A percentile compares a stretch with the other conserved stretches of the same genome.
Conservation (phyloP, 2,888 invertebrate genomes). For the Epistrophella euchroma region DNA sequence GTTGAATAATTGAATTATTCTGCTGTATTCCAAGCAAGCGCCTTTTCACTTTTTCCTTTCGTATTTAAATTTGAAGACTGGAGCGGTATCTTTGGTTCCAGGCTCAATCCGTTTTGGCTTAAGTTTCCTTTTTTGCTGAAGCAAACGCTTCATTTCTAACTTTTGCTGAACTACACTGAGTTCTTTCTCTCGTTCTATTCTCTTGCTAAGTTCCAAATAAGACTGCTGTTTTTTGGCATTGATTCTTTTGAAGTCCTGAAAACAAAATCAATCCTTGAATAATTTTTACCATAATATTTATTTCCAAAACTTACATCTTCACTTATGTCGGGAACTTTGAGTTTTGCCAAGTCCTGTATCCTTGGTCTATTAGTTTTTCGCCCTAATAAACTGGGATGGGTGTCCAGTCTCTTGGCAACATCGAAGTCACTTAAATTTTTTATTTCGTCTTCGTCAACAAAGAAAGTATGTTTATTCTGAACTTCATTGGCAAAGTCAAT, state of each 20-base stretch:
- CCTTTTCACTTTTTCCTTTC: conserved; percentile 89
- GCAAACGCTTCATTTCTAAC: conserved; percentile 88
- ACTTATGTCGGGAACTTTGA: conserved; percentile 86
- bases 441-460: conserved; percentile 88
- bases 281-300: no score
- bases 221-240: conserved; percentile 84
- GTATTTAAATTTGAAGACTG: conserved; percentile 92
- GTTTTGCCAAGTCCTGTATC: conserved; percentile 86
- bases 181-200: conserved; percentile 91
- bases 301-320: conserved; percentile 82
- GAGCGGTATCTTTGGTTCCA: conserved; percentile 88
- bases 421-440: conserved; percentile 86
- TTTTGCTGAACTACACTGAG: conserved; percentile 91
- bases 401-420: conserved; percentile 89
- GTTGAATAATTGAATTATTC: not conserved
- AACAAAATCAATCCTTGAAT: not conserved
- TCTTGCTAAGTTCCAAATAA: conserved; percentile 90
- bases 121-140: conserved; percentile 87
- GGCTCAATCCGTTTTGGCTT: conserved; percentile 88
- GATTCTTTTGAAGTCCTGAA: conserved; percentile 82
- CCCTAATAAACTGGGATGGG: conserved; percentile 89
- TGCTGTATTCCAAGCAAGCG: not conserved
- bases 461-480: conserved; percentile 91
- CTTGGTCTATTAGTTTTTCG: conserved; percentile 89
- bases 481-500: conserved; percentile 89